These are phyloP conservation scores for Drosophila prostipennis DNA, from an alignment of 2,888 invertebrate species.

Conservation along the genomic window DNA sequence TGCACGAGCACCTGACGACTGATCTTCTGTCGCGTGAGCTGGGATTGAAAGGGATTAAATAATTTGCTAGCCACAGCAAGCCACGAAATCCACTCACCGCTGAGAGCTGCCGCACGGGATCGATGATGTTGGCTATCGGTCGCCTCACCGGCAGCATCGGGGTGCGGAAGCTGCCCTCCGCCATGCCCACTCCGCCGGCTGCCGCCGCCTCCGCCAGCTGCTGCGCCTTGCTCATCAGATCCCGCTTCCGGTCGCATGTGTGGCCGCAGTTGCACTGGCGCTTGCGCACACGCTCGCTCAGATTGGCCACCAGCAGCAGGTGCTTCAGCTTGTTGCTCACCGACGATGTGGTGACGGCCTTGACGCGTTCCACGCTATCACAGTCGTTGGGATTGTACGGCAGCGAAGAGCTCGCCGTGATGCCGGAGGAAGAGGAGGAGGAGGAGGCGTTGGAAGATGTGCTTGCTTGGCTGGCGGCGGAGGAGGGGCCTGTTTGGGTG, in stretches of 20 bases:
- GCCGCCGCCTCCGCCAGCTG: conserved; percentile 33
- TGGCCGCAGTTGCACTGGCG: conserved; percentile 83
- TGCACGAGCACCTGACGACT: conserved; percentile 89
- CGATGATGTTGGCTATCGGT: conserved; percentile 76
- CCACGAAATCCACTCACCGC: conserved; percentile 64
- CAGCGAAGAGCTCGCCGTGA: conserved; percentile 50
- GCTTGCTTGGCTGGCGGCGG: conserved; percentile 28
- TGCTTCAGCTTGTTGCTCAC: conserved; percentile 83
- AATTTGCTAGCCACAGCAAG: too few relatives aligned
- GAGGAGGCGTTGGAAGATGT: background rate
- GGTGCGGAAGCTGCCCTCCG: conserved; percentile 55
- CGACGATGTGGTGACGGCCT: conserved; percentile 68
- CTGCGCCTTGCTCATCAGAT: conserved; percentile 58
- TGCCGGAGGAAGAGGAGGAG: conserved; percentile 27
- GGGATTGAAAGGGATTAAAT: background rate
- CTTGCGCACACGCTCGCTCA: conserved; percentile 82
- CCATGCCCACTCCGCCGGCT: background rate
- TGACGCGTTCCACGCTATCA: conserved; percentile 75
- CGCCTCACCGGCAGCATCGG: conserved; percentile 78
- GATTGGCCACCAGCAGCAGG: conserved; percentile 83
- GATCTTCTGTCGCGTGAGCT: conserved; percentile 80
- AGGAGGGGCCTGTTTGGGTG: conserved; percentile 15
- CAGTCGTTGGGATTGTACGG: conserved; percentile 78
- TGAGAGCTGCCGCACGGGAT: conserved; percentile 77
- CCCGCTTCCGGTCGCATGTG: conserved; percentile 81